phyloP scores from a whole-genome alignment of 2,888 invertebrate genomes.

The Cerastoderma edule region DNA sequence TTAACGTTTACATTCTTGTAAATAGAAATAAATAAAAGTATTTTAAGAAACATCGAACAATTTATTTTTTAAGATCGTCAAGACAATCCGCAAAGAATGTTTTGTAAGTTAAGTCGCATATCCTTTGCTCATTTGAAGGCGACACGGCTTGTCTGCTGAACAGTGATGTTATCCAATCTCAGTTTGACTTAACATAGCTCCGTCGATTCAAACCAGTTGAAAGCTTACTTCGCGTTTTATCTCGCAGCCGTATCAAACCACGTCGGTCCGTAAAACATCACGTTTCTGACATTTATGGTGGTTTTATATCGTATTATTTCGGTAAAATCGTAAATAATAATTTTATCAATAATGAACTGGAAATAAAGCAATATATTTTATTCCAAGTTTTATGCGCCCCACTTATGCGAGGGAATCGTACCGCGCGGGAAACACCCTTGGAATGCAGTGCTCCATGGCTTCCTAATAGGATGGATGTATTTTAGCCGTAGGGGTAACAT shows the following conservation, averaged over 20 bases:
- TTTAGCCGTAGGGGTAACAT: conserved; percentile 12
- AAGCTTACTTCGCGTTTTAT: no score
- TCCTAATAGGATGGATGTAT: conserved; percentile 1
- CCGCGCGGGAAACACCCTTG: conserved; percentile 5
- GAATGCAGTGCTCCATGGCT: neutral
- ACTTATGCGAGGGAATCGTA: neutral
- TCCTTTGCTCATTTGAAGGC: no score
- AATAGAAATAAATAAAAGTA: no score
- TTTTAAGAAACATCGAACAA: no score
- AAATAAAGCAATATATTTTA: conserved; percentile 33
- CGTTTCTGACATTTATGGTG: conserved; percentile 29
- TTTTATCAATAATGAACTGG: conserved; percentile 24
- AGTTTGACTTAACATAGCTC: no score
- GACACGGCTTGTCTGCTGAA: no score
- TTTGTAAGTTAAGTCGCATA: no score
- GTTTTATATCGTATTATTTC: conserved; percentile 33
- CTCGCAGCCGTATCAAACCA: neutral
- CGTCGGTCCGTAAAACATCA: conserved; percentile 23
- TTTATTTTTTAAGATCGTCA: no score
- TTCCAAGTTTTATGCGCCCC: conserved; percentile 12
- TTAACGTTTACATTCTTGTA: no score
- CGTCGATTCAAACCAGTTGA: no score
- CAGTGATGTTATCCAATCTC: no score
- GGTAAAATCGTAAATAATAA: conserved; percentile 25
- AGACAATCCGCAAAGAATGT: no score